A percentile compares a stretch with the other conserved stretches of the same genome.
phyloP scores from a whole-genome alignment of 2,888 invertebrate genomes.

The Limnephilus lunatus region DNA sequence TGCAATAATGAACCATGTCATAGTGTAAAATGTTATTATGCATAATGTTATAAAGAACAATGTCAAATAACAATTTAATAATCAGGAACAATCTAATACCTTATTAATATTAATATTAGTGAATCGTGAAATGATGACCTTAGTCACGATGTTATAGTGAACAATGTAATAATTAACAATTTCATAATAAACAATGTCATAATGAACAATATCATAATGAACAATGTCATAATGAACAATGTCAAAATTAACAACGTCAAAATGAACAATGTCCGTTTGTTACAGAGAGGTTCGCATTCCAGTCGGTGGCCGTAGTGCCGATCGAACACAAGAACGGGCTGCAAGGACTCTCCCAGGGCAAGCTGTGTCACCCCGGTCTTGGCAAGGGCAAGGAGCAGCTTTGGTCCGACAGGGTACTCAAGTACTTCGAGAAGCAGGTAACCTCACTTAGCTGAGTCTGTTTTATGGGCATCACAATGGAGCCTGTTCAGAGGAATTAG shows the following conservation, averaged over 20 bases:
- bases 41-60: too few relatives aligned
- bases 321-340: constrained; percentile 74
- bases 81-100: too few relatives aligned
- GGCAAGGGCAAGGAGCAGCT: constrained; percentile 73
- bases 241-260: neutral
- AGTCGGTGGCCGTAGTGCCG: constrained; percentile 80
- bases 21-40: too few relatives aligned
- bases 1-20: too few relatives aligned
- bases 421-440: constrained; percentile 78
- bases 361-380: constrained; percentile 83
- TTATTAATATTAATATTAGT: too few relatives aligned
- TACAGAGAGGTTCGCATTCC: constrained; percentile 76
- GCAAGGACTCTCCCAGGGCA: constrained; percentile 74
- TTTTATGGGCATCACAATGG: neutral
- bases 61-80: too few relatives aligned
- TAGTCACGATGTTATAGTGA: too few relatives aligned
- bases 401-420: constrained; percentile 80
- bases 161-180: neutral
- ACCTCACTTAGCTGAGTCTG: constrained; percentile 27
- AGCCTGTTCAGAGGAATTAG: too few relatives aligned
- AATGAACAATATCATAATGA: neutral
- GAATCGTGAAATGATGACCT: too few relatives aligned
- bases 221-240: neutral
- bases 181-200: too few relatives aligned
- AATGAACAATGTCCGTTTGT: neutral